phyloP scores from a whole-genome alignment of 2,797 vertebrate genomes.

The Echiichthys vipera region DNA sequence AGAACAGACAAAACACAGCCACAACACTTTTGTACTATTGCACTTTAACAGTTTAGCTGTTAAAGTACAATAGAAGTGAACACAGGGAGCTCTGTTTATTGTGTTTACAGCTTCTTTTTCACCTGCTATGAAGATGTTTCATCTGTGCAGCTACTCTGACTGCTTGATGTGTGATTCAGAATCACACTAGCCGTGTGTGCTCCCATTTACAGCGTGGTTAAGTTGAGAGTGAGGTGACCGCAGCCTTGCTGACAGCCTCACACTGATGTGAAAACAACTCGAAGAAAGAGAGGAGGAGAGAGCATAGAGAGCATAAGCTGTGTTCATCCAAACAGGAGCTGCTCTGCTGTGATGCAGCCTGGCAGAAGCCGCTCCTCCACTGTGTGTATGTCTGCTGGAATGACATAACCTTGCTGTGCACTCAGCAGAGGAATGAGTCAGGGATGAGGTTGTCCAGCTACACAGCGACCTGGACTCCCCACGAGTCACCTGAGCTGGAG shows the following conservation, averaged over 20 bases:
- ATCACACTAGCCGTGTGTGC: not conserved
- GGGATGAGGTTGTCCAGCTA: slow-evolving; percentile 32
- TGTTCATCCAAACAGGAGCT: slow-evolving; percentile 34
- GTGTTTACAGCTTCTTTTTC: not conserved
- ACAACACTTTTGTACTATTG: too few relatives aligned
- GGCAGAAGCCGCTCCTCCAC: slow-evolving; percentile 29
- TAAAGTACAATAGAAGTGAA: not conserved
- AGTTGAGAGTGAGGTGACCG: not conserved
- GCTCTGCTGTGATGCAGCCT: slow-evolving; percentile 32
- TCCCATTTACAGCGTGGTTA: not conserved
- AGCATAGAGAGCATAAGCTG: slow-evolving; percentile 6
- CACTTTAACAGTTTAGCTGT: too few relatives aligned
- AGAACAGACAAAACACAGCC: not conserved
- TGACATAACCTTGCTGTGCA: slow-evolving; percentile 52
- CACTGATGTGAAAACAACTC: slow-evolving; percentile 20
- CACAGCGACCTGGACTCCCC: slow-evolving; percentile 29
- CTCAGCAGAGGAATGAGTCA: slow-evolving; percentile 43
- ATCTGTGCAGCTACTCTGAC: not conserved
- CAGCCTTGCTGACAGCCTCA: slow-evolving; percentile 13
- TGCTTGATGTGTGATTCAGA: not conserved
- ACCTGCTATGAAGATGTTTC: not conserved
- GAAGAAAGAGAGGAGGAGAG: not conserved
- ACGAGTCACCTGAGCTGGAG: slow-evolving; percentile 38
- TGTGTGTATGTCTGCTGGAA: slow-evolving; percentile 36
- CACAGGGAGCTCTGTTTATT: not conserved